These are phyloP conservation scores for Lordiphosa fenestrarum DNA, from an alignment of 2,888 invertebrate genomes.

Conservation along the genomic window DNA sequence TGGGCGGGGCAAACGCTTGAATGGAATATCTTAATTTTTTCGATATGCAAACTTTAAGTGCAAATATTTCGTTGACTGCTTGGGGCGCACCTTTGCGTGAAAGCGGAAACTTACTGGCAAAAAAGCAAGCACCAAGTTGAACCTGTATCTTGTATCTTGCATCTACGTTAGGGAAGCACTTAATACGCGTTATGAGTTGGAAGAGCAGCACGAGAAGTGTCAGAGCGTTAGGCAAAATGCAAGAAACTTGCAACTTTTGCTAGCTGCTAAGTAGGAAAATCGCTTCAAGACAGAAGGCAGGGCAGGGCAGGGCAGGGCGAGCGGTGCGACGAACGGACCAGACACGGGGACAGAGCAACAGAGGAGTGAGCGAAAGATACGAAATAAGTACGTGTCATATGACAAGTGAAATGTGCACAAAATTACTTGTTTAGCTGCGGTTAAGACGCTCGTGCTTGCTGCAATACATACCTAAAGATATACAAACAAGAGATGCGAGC, in stretches of 20 bases:
- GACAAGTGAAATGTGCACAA: conserved; percentile 73
- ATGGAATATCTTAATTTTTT: conserved; percentile 39
- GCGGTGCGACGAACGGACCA: neutral
- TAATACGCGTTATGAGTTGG: conserved; percentile 52
- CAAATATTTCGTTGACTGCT: conserved; percentile 9
- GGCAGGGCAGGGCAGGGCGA: neutral
- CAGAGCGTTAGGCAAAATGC: conserved; percentile 29
- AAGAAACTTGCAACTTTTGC: conserved; percentile 62
- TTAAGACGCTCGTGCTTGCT: conserved; percentile 42
- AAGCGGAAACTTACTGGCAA: conserved; percentile 46
- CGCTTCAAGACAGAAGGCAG: conserved; percentile 54
- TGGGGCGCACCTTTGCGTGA: conserved; percentile 38
- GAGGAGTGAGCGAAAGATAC: neutral
- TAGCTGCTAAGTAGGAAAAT: conserved; percentile 65
- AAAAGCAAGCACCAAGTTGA: conserved; percentile 28
- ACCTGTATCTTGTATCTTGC: conserved; percentile 37
- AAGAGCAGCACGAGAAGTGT: conserved; percentile 6
- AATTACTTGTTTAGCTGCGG: conserved; percentile 71
- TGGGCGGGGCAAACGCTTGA: conserved; percentile 32
- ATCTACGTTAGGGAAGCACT: conserved; percentile 38
- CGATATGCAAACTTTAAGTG: conserved; percentile 41
- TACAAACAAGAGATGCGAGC: conserved; percentile 6
- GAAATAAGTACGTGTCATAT: conserved; percentile 62
- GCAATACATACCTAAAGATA: conserved; percentile 9
- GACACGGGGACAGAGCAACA: conserved; percentile 6